A percentile compares a stretch with the other conserved stretches of the same genome.
These are phyloP conservation scores for Vimba vimba DNA, from an alignment of 2,113 vertebrate species.

Conservation along the genomic window DNA sequence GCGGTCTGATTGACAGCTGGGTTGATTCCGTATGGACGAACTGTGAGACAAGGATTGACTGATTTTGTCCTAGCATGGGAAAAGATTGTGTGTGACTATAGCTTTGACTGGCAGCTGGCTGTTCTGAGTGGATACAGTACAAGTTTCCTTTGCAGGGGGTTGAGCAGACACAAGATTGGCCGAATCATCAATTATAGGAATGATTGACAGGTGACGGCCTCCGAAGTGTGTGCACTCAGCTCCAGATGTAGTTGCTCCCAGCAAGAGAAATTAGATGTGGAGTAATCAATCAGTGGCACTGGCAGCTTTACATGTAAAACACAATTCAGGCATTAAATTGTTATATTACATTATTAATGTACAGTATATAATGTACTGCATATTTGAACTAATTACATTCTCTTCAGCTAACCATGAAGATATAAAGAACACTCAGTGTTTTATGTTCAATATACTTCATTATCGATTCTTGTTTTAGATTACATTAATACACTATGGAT, in stretches of 20 bases:
- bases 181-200: slow-evolving; percentile 55
- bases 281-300: slow-evolving; percentile 57
- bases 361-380: not conserved
- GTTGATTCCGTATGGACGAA: slow-evolving; percentile 12
- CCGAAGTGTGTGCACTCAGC: slow-evolving; percentile 11
- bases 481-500: not conserved
- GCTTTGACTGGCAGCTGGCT: slow-evolving; percentile 49
- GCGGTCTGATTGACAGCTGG: slow-evolving; percentile 32
- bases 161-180: slow-evolving; percentile 54
- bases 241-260: slow-evolving; percentile 48
- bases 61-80: slow-evolving; percentile 39
- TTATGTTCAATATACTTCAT: not conserved
- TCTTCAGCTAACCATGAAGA: not conserved
- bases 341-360: slow-evolving; percentile 12
- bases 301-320: slow-evolving; percentile 31
- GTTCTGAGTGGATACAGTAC: slow-evolving; percentile 56
- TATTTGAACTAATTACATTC: not conserved
- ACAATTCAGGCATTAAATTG: slow-evolving; percentile 12
- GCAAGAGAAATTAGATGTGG: slow-evolving; percentile 31
- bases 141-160: slow-evolving; percentile 60
- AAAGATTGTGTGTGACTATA: slow-evolving; percentile 15
- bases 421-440: not conserved
- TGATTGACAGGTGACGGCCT: slow-evolving; percentile 53
- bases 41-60: slow-evolving; percentile 34
- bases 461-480: not conserved